phyloP scores from a whole-genome alignment of 2,888 invertebrate genomes.

The Drosophila pseudotakahashii region DNA sequence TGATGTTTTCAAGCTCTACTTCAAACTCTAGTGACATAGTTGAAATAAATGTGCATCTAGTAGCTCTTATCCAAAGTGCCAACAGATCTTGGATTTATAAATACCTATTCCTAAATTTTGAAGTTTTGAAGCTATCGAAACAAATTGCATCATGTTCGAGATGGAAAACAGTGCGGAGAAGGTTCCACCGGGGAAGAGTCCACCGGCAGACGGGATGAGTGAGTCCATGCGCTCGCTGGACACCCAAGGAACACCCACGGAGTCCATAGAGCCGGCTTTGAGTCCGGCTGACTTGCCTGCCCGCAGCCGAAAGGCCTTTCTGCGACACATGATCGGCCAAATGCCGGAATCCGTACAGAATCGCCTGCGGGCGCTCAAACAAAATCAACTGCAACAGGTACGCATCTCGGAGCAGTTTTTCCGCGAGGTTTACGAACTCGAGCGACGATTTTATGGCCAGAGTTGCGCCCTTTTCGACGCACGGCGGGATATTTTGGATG shows the following conservation, averaged over 20 bases:
- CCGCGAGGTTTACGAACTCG: slow-evolving; percentile 35
- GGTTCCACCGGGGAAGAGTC: background rate
- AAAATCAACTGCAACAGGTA: slow-evolving; percentile 33
- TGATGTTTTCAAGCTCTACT: no score
- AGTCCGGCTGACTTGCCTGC: slow-evolving; percentile 27
- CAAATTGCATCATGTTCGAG: slow-evolving; percentile 6
- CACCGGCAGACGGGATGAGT: background rate
- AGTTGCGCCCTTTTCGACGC: slow-evolving; percentile 56
- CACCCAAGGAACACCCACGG: background rate
- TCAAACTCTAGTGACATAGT: no score
- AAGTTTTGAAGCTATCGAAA: background rate
- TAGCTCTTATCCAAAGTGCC: background rate
- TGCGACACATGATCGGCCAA: slow-evolving; percentile 25
- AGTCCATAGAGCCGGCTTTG: background rate
- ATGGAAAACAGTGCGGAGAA: background rate
- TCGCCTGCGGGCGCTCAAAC: slow-evolving; percentile 11
- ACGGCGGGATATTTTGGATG: slow-evolving; percentile 56
- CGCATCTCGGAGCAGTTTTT: slow-evolving; percentile 29
- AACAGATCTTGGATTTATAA: background rate
- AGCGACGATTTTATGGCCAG: slow-evolving; percentile 55
- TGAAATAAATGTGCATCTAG: background rate
- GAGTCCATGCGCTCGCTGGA: slow-evolving; percentile 16
- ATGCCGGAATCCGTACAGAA: slow-evolving; percentile 21
- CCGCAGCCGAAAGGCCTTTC: slow-evolving; percentile 13
- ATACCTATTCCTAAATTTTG: background rate